Conservation (phyloP, 2,888 invertebrate species). For the Chalcosyrphus nemorum region DNA sequence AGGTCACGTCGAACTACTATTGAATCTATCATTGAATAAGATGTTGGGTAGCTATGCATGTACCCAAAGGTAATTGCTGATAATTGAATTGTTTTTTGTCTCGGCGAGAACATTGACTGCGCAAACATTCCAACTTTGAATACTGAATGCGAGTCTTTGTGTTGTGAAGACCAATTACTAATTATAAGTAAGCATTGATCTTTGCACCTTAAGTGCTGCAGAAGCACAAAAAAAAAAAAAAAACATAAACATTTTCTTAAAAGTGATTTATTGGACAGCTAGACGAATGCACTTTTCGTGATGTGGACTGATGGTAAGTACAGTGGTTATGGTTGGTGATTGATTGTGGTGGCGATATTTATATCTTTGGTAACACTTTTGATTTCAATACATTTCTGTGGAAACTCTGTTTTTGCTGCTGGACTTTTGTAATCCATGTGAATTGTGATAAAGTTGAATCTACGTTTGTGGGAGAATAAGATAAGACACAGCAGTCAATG, state of each 20-base stretch:
- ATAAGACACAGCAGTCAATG: too few species aligned
- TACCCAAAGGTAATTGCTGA: neutral
- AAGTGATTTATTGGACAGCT: constrained; percentile 70
- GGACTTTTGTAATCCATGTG: too few species aligned
- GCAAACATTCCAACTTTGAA: constrained; percentile 27
- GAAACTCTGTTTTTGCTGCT: neutral
- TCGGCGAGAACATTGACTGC: neutral
- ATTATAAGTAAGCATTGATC: constrained; percentile 59
- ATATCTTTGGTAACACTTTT: constrained; percentile 51
- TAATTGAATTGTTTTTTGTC: constrained; percentile 25
- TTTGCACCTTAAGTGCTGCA: constrained; percentile 57
- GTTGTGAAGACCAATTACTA: constrained; percentile 32
- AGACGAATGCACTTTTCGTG: constrained; percentile 64
- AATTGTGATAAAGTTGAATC: neutral
- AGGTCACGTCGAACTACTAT: constrained; percentile 17
- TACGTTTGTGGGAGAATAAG: too few species aligned
- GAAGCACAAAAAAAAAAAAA: too few species aligned
- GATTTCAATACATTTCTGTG: neutral
- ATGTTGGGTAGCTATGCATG: neutral
- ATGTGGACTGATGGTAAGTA: constrained; percentile 46
- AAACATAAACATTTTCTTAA: constrained; percentile 44
- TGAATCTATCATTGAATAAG: neutral
- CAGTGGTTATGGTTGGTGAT: constrained; percentile 60
- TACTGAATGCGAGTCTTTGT: neutral
- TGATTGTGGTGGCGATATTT: constrained; percentile 34